Evolutionary conservation across 2,113 vertebrate species (phyloP), one percentile per base, ranked within the genome.

Genomic region (Rattus norvegicus): DNA sequence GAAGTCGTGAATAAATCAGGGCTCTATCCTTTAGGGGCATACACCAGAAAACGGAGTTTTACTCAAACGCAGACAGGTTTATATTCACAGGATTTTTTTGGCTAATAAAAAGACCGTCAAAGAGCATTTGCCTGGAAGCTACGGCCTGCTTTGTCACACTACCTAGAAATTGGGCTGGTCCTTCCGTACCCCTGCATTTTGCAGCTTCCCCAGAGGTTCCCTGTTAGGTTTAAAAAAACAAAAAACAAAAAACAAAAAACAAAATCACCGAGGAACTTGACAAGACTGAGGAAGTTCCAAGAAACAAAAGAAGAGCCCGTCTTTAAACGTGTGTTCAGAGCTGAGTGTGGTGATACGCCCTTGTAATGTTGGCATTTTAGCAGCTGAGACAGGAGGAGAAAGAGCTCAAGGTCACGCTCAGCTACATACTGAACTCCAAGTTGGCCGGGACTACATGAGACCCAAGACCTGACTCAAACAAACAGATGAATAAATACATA

Each of bases 51-150:
- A 85, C 56, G 75, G 43, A 90, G 56, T 72, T 97, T 93, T 75
- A 80, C 63, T 72, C 22, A 33, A 95, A 93, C 22, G n/a, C n/a
- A 39, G 16, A 86, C 63, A 90, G 39, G 93, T 92, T 95, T 92
- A 85, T 70, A 73, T 65, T 88, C 22, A 63, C 54, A 54, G 61
- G 11, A 39, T 92, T 86, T 61, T 96, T 94, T 59, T 70, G 92
- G 26, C 88, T 91, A 63, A 94, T 84, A 83, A 87, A 94, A 95
- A 96, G 95, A 86, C 24, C 56, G 69, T 75, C 87, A 70, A 56
- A 84, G 36, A 65, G 43, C 0, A 0, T 17, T 75, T 56, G 59
- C 92, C 90, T 90, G 75, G 47, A 93, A 94, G 91, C 84, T 36
- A 33, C 0, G 13, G 54, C 67, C 2, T 0, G 1, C 52, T 80